Evolutionary conservation across 2,888 invertebrate species (phyloP), one percentile per base, ranked within the genome.

Genomic region (Argynnis bischoffii): DNA sequence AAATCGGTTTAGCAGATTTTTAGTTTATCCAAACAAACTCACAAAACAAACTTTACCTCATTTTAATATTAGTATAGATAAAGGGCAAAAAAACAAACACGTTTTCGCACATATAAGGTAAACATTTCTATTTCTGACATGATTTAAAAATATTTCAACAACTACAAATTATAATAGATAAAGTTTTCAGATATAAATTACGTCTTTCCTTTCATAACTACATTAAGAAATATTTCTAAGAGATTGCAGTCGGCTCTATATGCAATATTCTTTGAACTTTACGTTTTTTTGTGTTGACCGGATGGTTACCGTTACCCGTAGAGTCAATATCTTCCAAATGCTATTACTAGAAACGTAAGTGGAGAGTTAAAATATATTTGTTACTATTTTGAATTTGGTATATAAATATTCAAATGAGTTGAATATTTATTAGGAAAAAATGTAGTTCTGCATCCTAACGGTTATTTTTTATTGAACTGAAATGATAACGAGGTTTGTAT

Each of bases 211-310:
- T 11, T 41, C 35, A 41, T 41, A 2, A 11, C 8, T 11, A 1
- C 35, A 41, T 11, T 11, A 11, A 41, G 3, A 11, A 11, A 41
- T 8, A 41, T 41, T 41, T 41, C 35, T 41, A 41, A 41, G 11
- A 2, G 11, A 41, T 2, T 41, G 16, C 8, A 6, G 21, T 11
- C 31, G 11, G 3, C 26, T 59, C n/a, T 64, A 31, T n/a, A n/a
- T 47, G 15, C 13, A 46, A 18, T 65, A 55, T 35, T 70, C 65
- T 69, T 16, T 70, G 70, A 41, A 35, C 47, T 15, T 3, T 47
- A 55, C n/a, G 18, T 16, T 70, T 70, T 70, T 70, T 70, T 67
- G 68, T 56, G 51, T 66, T 56, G 47, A 56, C 59, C 70, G 66
- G 70, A 65, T 65, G 55, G 46, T 47, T 66, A 69, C 69, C 70